phyloP scores from a whole-genome alignment of 2,797 vertebrate genomes.

The Pampus argenteus region DNA sequence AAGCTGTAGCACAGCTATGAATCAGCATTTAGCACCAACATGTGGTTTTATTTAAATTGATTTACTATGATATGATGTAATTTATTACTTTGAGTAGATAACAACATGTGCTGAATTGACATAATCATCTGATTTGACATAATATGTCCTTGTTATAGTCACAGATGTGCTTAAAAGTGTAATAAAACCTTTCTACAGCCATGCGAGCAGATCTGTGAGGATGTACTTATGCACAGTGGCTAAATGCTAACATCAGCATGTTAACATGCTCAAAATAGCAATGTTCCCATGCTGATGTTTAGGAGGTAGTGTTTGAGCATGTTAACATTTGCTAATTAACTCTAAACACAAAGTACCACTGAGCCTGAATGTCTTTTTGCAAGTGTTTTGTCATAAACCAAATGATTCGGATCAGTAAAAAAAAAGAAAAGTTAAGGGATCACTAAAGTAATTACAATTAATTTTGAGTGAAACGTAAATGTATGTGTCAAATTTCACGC shows the following conservation, averaged over 20 bases:
- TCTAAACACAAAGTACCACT: neutral
- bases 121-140: neutral
- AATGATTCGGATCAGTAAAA: too few species aligned
- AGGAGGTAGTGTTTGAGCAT: neutral
- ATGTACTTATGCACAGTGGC: too few species aligned
- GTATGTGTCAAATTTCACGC: neutral
- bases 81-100: slow-evolving; percentile 2
- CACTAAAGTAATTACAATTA: neutral
- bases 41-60: neutral
- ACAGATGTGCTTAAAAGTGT: too few species aligned
- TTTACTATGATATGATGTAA: neutral
- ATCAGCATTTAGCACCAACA: neutral
- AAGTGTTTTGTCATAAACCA: too few species aligned
- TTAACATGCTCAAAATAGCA: neutral
- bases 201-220: too few species aligned
- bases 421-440: too few species aligned
- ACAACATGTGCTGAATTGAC: neutral
- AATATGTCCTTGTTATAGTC: neutral
- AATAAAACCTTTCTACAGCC: neutral
- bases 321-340: neutral
- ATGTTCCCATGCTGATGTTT: neutral
- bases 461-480: too few species aligned
- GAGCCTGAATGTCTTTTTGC: too few species aligned
- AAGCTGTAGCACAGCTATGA: neutral
- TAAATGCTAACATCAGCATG: too few species aligned